Percentiles rank a stretch among this genome's conserved stretches.
These are phyloP conservation scores for Sarcophaga rosellei DNA, from an alignment of 2,888 invertebrate genomes.

Conservation along the genomic window DNA sequence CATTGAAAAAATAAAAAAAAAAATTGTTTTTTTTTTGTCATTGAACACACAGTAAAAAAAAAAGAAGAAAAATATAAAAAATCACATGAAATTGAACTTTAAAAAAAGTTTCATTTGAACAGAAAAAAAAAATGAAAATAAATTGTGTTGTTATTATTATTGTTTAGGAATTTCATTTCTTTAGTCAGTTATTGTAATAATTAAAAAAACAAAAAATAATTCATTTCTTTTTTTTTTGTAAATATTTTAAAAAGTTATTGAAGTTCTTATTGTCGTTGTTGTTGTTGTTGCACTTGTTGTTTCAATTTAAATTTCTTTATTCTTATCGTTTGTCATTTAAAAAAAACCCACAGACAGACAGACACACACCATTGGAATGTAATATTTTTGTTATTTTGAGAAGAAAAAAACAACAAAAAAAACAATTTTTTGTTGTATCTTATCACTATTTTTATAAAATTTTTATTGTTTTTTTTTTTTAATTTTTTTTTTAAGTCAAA, in stretches of 20 bases:
- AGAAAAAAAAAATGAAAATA: no score
- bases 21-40: slow-evolving; percentile 19
- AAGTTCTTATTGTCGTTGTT: slow-evolving; percentile 14
- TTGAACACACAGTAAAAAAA: slow-evolving; percentile 31
- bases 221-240: neutral
- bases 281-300: slow-evolving; percentile 7
- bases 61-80: neutral
- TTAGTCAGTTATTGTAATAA: no score
- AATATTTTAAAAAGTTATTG: neutral
- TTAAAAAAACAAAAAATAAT: neutral
- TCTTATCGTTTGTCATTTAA: slow-evolving; percentile 60
- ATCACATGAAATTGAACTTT: slow-evolving; percentile 5
- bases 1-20: no score
- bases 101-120: slow-evolving; percentile 1
- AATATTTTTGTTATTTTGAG: slow-evolving; percentile 26
- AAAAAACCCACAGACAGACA: neutral
- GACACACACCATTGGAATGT: slow-evolving; percentile 56
- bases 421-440: slow-evolving; percentile 46
- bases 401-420: no score
- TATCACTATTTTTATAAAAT: slow-evolving; percentile 38
- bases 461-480: neutral
- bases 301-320: slow-evolving; percentile 23
- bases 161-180: no score
- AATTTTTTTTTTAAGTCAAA: no score
- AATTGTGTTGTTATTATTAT: no score